These are phyloP conservation scores for Luffia ferchaultella DNA, from an alignment of 2,888 invertebrate genomes.

Conservation along the genomic window DNA sequence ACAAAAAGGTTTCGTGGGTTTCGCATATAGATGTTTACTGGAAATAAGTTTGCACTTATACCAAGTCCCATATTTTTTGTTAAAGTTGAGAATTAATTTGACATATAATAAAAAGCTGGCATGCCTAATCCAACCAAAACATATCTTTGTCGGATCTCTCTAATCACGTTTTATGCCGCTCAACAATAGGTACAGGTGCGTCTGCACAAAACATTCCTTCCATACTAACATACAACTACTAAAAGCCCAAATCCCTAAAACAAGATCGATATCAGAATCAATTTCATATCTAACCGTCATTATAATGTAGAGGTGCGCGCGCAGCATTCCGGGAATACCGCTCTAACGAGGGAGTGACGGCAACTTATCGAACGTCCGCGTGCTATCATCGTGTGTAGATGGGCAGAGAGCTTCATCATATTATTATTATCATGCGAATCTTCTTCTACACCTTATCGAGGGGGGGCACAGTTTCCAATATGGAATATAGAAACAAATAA, in stretches of 20 bases:
- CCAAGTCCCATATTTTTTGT: too few species aligned
- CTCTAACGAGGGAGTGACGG: neutral
- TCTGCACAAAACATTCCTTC: neutral
- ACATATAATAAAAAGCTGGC: too few species aligned
- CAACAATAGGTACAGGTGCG: neutral
- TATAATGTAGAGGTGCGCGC: neutral
- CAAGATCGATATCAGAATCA: conserved; percentile 40
- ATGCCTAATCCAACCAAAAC: too few species aligned
- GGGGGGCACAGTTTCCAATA: too few species aligned
- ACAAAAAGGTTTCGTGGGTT: too few species aligned
- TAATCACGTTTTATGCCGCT: neutral
- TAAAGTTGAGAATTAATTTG: too few species aligned
- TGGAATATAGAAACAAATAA: too few species aligned
- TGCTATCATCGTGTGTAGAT: neutral
- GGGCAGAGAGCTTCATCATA: too few species aligned
- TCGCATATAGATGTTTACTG: too few species aligned
- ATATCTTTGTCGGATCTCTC: neutral
- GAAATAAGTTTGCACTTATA: too few species aligned
- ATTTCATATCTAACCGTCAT: conserved; percentile 25
- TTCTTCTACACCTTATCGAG: too few species aligned
- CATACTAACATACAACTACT: neutral
- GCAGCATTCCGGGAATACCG: neutral
- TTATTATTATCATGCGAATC: too few species aligned
- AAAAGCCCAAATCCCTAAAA: conserved; percentile 30
- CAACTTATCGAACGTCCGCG: neutral